Base-by-base conservation (phyloP, 2,888 invertebrate species). In the Helicoverpa assulta region DNA sequence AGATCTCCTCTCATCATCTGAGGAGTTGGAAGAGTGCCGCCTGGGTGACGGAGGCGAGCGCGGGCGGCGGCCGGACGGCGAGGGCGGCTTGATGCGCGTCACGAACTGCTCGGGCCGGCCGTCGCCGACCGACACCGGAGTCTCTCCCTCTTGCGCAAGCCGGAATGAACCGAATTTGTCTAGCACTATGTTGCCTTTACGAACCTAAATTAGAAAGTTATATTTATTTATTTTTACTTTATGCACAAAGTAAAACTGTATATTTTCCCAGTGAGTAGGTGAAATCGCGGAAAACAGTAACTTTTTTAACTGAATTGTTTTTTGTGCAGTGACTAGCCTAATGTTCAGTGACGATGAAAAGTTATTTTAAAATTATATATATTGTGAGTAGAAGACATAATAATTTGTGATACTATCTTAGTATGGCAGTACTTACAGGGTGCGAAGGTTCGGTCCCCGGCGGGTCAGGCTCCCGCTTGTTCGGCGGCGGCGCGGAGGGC, bases 151-250 rank as follows among this genome's bases (percentile, higher is more conserved):
- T 67, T 96, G 93, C 52, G 97, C 97, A 78, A 97, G 90, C 0
- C 97, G 96, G 93, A 97, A 96, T 79, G 97, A 97, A 0, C 97
- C 97, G 87, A 97, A 97, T 91, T 97, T 97, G 90, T 97, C 97
- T 77, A 97, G 92, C 19, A 97, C 97, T 66, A 97, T 96, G 86
- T 95, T 95, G 83, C 95, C 95, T 82, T 96, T 96, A 81, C 90
- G 97, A 88, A 86, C 96, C 96, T 88, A 93, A 29, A 33, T 43
- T 26, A 18, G 18, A 0, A 18, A 26, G 47, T n/a, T n/a, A n/a
- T n/a, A n/a, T n/a, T n/a, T n/a, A n/a, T n/a, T n/a, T n/a, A n/a
- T n/a, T n/a, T n/a, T n/a, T n/a, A n/a, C n/a, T n/a, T n/a, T n/a
- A n/a, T n/a, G n/a, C n/a, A n/a, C n/a, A n/a, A n/a, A n/a, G n/a